Evolutionary conservation across 2,797 vertebrate genomes (phyloP).

Genomic region (Gymnodraco acuticeps): DNA sequence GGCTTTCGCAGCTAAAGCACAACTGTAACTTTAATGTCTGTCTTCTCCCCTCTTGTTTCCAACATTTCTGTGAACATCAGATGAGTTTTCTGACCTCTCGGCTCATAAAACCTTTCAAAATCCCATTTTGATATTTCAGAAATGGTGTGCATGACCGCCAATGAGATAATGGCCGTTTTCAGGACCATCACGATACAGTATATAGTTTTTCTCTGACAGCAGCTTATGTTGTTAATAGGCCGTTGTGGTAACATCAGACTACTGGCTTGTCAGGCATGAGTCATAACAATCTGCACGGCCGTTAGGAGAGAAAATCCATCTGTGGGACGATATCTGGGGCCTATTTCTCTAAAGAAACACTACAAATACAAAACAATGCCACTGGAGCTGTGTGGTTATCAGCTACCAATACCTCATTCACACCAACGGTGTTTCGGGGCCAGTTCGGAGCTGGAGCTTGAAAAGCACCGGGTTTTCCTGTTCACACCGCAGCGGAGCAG

Average conservation of each 20-base stretch:
- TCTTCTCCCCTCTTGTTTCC: not conserved
- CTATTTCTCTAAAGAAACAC: conserved; percentile 69
- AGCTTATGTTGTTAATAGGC: conserved; percentile 80
- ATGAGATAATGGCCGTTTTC: conserved; percentile 47
- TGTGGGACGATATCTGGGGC: conserved; percentile 68
- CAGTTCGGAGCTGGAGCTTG: no score
- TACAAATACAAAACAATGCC: conserved; percentile 49
- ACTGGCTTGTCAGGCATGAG: conserved; percentile 80
- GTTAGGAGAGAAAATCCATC: conserved; percentile 78
- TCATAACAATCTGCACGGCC: conserved; percentile 79
- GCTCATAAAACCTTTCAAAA: conserved; percentile 37
- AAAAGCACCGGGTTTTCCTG: no score
- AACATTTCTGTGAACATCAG: conserved; percentile 6
- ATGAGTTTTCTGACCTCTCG: conserved; percentile 39
- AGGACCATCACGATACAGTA: conserved; percentile 20
- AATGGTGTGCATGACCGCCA: conserved; percentile 18
- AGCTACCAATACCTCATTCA: no score
- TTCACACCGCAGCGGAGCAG: no score
- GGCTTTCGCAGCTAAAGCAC: conserved; percentile 15
- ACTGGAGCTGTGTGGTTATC: conserved; percentile 34
- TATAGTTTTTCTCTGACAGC: conserved; percentile 56
- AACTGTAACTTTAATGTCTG: conserved; percentile 35
- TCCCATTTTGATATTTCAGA: conserved; percentile 25
- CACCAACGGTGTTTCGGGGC: no score
- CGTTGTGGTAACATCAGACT: conserved; percentile 77